A percentile compares a stretch with the other conserved stretches of the same genome.
Conservation (phyloP, 2,797 vertebrate genomes). For the Huso huso region DNA sequence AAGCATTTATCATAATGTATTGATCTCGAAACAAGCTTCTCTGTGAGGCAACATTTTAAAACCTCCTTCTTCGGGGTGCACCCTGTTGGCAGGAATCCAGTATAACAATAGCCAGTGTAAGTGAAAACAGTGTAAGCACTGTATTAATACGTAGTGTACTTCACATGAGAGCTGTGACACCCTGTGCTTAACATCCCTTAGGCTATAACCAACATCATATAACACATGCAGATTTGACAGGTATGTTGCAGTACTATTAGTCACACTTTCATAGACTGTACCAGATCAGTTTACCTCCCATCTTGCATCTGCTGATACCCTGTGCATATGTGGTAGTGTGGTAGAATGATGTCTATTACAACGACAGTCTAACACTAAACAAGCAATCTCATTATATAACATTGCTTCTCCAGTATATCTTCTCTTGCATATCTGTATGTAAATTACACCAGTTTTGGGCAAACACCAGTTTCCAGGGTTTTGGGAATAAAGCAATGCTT, state of each 20-base stretch:
- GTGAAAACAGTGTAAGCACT: too few relatives aligned
- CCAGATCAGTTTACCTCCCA: conserved; percentile 16
- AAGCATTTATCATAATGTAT: too few relatives aligned
- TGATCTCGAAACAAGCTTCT: too few relatives aligned
- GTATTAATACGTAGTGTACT: too few relatives aligned
- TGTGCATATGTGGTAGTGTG: conserved; percentile 55
- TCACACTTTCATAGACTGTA: not conserved
- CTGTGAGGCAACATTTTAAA: too few relatives aligned
- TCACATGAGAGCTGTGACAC: not conserved
- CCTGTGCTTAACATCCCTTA: not conserved
- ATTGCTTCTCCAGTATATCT: conserved; percentile 20
- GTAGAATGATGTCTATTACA: conserved; percentile 52
- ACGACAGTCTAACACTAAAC: conserved; percentile 52
- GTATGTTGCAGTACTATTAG: not conserved
- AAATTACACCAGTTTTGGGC: too few relatives aligned
- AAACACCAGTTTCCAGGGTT: too few relatives aligned
- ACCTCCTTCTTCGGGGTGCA: too few relatives aligned
- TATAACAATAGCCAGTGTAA: too few relatives aligned
- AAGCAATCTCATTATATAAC: conserved; percentile 58
- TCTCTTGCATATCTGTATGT: too few relatives aligned
- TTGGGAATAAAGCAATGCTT: too few relatives aligned
- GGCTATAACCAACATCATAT: not conserved
- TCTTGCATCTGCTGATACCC: conserved; percentile 49
- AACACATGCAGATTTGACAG: not conserved
- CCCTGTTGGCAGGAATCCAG: too few relatives aligned